Base-by-base conservation (phyloP, 2,888 invertebrate species). In the Deilephila elpenor region DNA sequence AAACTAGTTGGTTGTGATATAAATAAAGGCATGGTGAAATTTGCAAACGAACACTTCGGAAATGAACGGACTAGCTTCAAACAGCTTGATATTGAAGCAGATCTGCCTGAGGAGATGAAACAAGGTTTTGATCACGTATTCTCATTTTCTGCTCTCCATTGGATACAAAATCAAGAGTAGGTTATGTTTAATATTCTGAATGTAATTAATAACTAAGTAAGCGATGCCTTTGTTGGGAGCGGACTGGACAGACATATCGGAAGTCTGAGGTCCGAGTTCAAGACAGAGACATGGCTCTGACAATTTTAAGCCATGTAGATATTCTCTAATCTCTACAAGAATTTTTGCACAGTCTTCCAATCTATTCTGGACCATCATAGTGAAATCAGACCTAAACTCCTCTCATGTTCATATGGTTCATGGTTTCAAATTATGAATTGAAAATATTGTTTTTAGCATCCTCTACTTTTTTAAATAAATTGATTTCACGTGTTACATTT, bases 121-220 rank as follows among this genome's bases (percentile, higher is more conserved):
- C 93, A 90, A 72, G 84, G 89, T 44, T 97, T 97, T 82, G 95
- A 96, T 83, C 97, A 97, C 83, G 95, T 96, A 0, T 96, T 97
- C 72, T 97, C 97, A 0, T 97, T 97, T 85, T 97, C 97, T 86
- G 96, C 97, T 76, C 91, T 98, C 5, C 97, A 98, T 83, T 98
- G 98, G 98, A 96, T 97, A 53, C 95, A 95, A 79, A 95, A 97
- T 83, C 96, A 97, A 87, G 95, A 95, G 97, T 97, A 93, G 91
- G 95, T 89, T 75, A 67, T 70, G 34, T 11, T 34, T 51, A 32
- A 32, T 70, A 71, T 56, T 74, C 59, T 67, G 6, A 19, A 8
- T 19, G 5, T 19, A 53, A 53, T 44, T 44, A 11, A 11, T 11
- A 8, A 37, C 2, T 11, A 44, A 14, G 11, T 44, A 14, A 44